Percentiles rank a stretch among this genome's conserved stretches.
Evolutionary conservation across 2,113 vertebrate species (phyloP).

Genomic region (Illadopsis cleaveri): DNA sequence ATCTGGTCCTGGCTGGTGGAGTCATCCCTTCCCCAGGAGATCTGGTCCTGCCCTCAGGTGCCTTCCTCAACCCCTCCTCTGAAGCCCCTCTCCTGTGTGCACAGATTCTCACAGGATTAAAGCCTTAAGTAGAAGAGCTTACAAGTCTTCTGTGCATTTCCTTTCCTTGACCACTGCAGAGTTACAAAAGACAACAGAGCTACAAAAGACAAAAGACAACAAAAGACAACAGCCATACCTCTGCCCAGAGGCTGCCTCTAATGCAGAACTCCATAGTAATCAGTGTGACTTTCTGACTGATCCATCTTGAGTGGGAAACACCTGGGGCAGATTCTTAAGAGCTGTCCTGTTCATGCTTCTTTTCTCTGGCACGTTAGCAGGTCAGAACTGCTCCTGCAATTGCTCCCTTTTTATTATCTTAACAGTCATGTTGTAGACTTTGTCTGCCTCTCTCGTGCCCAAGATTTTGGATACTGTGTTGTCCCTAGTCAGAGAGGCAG

Average conservation of each 20-base stretch:
- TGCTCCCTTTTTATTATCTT: neutral
- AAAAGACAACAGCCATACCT: neutral
- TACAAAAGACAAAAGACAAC: neutral
- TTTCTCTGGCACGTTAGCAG: neutral
- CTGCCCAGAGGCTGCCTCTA: neutral
- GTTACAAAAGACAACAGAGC: neutral
- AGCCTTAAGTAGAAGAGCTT: neutral
- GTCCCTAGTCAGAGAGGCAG: neutral
- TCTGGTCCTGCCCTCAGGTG: neutral
- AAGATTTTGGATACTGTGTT: neutral
- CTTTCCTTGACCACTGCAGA: neutral
- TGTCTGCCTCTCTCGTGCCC: neutral
- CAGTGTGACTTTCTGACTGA: neutral
- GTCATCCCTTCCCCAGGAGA: neutral
- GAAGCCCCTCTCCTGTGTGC: neutral
- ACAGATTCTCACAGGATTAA: neutral
- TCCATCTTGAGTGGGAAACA: neutral
- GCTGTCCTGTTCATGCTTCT: neutral
- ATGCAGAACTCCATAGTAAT: neutral
- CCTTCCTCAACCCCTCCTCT: neutral
- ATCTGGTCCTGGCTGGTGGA: neutral
- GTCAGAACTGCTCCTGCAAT: neutral
- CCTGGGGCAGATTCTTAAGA: neutral
- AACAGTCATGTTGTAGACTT: neutral
- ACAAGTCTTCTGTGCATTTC: neutral